Conservation (phyloP, 2,113 vertebrate species). For the Halichoeres trimaculatus region DNA sequence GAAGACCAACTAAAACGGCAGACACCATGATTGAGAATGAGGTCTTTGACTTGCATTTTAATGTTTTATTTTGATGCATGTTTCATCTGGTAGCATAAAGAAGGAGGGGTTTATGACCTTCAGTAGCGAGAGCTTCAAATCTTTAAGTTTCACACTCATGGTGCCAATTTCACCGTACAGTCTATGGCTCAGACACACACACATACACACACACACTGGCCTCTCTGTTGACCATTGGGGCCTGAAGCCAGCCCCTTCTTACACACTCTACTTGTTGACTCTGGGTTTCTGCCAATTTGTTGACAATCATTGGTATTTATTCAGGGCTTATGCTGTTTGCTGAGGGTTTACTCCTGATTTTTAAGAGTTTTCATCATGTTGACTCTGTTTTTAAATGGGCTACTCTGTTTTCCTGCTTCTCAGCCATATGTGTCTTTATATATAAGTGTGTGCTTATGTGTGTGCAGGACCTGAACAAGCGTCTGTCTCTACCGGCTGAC, state of each 20-base stretch:
- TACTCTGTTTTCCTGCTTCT: conserved; percentile 4
- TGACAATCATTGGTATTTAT: conserved; percentile 60
- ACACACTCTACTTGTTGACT: conserved; percentile 37
- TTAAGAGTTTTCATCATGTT: conserved; percentile 11
- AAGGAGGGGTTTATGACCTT: no score
- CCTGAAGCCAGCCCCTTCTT: conserved; percentile 32
- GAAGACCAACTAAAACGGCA: no score
- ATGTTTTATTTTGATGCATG: no score
- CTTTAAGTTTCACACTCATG: no score
- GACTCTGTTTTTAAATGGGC: conserved; percentile 3
- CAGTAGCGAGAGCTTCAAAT: no score
- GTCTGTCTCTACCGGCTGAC: conserved; percentile 95
- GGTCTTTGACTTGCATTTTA: no score
- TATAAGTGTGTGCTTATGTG: conserved; percentile 6
- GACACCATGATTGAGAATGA: no score
- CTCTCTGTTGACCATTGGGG: conserved; percentile 49
- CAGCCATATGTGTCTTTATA: no score
- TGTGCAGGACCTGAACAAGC: conserved; percentile 95
- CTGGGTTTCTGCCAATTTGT: conserved; percentile 43
- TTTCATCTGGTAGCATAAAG: no score
- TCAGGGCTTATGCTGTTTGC: conserved; percentile 32
- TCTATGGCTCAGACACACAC: no score
- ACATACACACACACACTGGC: conserved; percentile 25
- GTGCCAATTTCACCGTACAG: no score
- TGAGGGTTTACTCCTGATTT: conserved; percentile 32